phyloP scores from a whole-genome alignment of 2,888 invertebrate genomes.

The Dynastes tityus region DNA sequence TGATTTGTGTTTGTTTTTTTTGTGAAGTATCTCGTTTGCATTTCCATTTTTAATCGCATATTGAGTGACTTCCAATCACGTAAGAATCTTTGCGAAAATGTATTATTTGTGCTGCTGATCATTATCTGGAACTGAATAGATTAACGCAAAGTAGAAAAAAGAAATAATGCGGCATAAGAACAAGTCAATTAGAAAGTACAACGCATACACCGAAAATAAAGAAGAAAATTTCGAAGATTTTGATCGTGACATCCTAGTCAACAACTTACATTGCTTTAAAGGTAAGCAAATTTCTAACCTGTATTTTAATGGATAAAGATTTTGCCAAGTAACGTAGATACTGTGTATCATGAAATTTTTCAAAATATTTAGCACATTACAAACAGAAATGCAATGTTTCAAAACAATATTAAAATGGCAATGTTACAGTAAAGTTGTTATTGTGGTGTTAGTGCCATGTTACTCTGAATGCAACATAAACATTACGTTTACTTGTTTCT shows the following conservation, averaged over 20 bases:
- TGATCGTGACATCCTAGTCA: conserved; percentile 45
- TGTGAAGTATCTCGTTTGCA: not conserved
- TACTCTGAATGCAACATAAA: too few relatives aligned
- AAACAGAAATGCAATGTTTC: too few relatives aligned
- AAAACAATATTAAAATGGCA: too few relatives aligned
- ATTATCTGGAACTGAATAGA: not conserved
- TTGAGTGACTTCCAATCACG: too few relatives aligned
- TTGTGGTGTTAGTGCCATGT: too few relatives aligned
- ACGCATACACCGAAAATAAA: conserved; percentile 48
- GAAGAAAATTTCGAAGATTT: conserved; percentile 47
- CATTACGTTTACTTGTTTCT: too few relatives aligned
- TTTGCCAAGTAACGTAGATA: too few relatives aligned
- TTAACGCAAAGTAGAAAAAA: conserved; percentile 2
- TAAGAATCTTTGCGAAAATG: not conserved
- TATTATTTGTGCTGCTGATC: not conserved
- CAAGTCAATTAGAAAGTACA: conserved; percentile 51
- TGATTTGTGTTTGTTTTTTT: conserved; percentile 13
- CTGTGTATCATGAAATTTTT: too few relatives aligned
- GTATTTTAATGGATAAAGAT: too few relatives aligned
- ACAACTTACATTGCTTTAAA: conserved; percentile 37
- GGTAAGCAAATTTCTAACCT: conserved; percentile 28
- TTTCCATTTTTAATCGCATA: too few relatives aligned
- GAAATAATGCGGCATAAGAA: conserved; percentile 50
- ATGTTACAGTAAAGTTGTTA: too few relatives aligned
- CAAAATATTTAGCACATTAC: too few relatives aligned